phyloP scores from a whole-genome alignment of 2,797 vertebrate species.

The Enteromius afrohamiltoni region DNA sequence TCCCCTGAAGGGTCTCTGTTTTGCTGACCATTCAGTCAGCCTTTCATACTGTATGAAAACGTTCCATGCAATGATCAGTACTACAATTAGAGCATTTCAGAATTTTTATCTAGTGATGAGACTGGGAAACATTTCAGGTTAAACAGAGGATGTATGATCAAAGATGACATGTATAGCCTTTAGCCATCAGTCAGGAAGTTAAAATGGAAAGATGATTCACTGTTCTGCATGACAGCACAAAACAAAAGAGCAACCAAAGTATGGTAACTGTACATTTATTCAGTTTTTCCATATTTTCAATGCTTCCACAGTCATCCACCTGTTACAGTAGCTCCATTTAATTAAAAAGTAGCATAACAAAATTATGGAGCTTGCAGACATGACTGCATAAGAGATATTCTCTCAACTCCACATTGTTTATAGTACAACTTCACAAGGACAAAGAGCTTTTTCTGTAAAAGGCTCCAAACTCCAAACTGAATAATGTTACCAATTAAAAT shows the following conservation, averaged over 20 bases:
- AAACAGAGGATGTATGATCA: neutral
- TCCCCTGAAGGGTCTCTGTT: slow-evolving; percentile 1
- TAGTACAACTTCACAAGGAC: neutral
- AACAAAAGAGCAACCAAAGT: slow-evolving; percentile 1
- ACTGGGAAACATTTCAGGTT: neutral
- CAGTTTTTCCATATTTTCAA: neutral
- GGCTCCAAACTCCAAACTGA: neutral
- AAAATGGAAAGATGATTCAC: slow-evolving; percentile 8
- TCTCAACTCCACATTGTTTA: neutral
- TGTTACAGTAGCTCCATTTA: neutral
- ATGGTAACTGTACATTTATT: neutral
- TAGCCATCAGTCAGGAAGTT: neutral
- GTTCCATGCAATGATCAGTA: neutral
- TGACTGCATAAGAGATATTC: neutral
- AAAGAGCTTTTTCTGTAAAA: neutral
- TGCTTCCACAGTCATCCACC: neutral
- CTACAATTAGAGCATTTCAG: neutral
- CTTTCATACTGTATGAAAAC: neutral
- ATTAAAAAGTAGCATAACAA: neutral
- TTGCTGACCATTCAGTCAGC: neutral
- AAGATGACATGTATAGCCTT: neutral
- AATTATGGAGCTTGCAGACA: neutral
- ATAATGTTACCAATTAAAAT: neutral
- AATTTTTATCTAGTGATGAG: neutral
- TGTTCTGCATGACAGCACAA: neutral